Percentiles rank a stretch among this genome's conserved stretches.
phyloP scores from a whole-genome alignment of 2,113 vertebrate species.

The Erinaceus europaeus region DNA sequence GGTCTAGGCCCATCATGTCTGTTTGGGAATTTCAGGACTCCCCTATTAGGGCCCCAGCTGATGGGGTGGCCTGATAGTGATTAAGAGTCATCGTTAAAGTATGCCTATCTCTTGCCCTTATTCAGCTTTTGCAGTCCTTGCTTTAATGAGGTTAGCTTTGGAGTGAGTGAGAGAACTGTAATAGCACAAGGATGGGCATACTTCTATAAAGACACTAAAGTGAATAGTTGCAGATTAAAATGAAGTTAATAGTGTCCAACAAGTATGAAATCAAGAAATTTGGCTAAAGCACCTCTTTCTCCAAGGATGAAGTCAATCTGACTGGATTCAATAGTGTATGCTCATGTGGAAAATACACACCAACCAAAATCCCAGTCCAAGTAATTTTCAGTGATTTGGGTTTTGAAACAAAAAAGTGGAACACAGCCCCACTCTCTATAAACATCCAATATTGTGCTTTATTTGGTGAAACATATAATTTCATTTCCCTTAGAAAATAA shows the following conservation, averaged over 20 bases:
- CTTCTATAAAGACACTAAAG: background rate
- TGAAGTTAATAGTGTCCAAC: background rate
- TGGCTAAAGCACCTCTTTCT: background rate
- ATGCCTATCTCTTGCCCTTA: too few relatives aligned
- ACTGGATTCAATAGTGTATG: background rate
- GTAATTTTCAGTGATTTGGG: background rate
- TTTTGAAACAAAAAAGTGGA: slow-evolving; percentile 12
- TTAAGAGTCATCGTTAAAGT: too few relatives aligned
- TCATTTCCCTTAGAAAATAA: background rate
- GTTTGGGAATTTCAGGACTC: too few relatives aligned
- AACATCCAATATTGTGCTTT: background rate
- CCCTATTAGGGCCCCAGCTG: too few relatives aligned
- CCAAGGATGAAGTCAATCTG: background rate
- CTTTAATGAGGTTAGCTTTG: too few relatives aligned
- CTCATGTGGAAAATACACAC: slow-evolving; percentile 4
- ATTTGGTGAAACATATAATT: background rate
- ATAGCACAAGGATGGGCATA: too few relatives aligned
- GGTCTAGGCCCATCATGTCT: too few relatives aligned
- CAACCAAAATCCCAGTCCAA: background rate
- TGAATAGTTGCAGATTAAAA: background rate
- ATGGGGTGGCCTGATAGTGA: too few relatives aligned
- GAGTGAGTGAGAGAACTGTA: too few relatives aligned
- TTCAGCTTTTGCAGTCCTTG: too few relatives aligned
- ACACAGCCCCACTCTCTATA: background rate
- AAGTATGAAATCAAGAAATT: background rate